These are phyloP conservation scores for Cyclophora albipunctata DNA, from an alignment of 2,888 invertebrate species.

Conservation along the genomic window DNA sequence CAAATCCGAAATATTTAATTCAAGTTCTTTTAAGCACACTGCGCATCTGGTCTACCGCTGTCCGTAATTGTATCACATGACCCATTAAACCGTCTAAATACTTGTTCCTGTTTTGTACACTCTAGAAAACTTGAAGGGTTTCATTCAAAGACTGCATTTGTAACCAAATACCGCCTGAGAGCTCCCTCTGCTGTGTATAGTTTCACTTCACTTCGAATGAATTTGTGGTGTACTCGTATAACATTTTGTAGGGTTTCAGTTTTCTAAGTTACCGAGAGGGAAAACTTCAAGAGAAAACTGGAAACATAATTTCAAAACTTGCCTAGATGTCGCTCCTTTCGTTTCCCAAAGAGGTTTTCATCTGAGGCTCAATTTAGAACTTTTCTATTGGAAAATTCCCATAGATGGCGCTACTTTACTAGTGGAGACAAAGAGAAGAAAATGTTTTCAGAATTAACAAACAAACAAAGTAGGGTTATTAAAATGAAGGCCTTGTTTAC, in stretches of 20 bases:
- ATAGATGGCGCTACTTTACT: constrained; percentile 4
- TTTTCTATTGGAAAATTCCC: too few species aligned
- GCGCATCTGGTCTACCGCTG: too few species aligned
- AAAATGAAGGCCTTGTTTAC: too few species aligned
- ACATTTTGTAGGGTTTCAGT: too few species aligned
- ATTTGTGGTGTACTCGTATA: too few species aligned
- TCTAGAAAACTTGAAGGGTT: constrained; percentile 20
- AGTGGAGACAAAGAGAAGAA: too few species aligned
- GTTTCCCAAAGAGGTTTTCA: constrained; percentile 1
- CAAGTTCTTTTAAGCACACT: too few species aligned
- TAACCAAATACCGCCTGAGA: constrained; percentile 3
- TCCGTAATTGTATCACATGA: too few species aligned
- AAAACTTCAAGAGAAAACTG: not conserved
- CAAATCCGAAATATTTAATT: too few species aligned
- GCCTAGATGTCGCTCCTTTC: constrained; percentile 10
- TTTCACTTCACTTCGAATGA: not conserved
- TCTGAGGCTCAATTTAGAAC: not conserved
- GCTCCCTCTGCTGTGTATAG: constrained; percentile 6
- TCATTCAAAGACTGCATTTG: constrained; percentile 10
- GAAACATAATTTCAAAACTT: constrained; percentile 2
- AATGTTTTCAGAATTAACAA: too few species aligned
- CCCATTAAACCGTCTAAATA: constrained; percentile 13
- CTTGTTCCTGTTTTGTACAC: constrained; percentile 17
- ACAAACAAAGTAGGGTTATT: too few species aligned
- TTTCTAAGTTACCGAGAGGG: too few species aligned